Base-by-base conservation (phyloP, 2,888 invertebrate genomes). In the Crocallis elinguaria region DNA sequence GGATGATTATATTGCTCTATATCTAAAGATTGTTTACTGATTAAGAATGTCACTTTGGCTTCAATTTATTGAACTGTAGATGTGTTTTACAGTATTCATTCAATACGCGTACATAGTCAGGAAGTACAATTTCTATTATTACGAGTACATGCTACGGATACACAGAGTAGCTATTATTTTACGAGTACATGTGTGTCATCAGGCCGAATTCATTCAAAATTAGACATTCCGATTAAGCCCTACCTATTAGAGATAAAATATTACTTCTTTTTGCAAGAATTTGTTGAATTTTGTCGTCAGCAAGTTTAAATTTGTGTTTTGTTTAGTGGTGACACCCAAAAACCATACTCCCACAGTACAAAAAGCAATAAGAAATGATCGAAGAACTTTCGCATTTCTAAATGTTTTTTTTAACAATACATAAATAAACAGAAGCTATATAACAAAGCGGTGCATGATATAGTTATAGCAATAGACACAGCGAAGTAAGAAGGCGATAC, bases 401-500 rank as follows among this genome's bases (percentile, higher is more conserved):
- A 16, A 49, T 45, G 48, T n/a, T 48, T 41, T n/a, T n/a, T n/a
- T n/a, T 14, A 16, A 21, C 27, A 19, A 46, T 8, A 49, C 23
- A 57, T 29, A 54, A 23, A 56, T 38, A 49, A 46, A 45, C 30
- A 39, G 30, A 48, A 63, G 59, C 57, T 51, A 63, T 56, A 50
- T 54, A 54, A 65, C 45, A 57, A 66, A 65, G 65, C 67, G 38
- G 60, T 60, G 61, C 62, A 36, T 55, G 54, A 61, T 52, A 59
- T 49, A 54, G 27, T 37, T 23, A 67, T 49, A 80, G 79, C 80
- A 66, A 71, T 52, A 75, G 71, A 75, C 67, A 78, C 68, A 78
- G 78, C 80, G 67, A 71, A 64, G 67, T 66, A 77, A 69, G 62
- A 64, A 64, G 64, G 63, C 70, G 49, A 74, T 75, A 88, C 88